phyloP scores from a whole-genome alignment of 2,888 invertebrate species.

The Diogma glabrata region DNA sequence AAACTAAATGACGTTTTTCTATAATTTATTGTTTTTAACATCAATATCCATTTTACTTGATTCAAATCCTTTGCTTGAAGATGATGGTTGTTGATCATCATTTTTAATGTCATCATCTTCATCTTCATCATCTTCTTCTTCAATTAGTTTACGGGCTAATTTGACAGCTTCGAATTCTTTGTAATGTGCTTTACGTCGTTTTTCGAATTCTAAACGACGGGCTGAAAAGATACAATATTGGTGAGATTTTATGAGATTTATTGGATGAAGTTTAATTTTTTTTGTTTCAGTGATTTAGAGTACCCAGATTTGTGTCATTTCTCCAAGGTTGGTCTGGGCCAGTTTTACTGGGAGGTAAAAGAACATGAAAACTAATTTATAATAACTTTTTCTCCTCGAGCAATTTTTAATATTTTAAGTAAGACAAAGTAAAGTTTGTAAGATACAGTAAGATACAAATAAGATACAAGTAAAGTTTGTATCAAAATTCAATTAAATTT shows the following conservation, averaged over 20 bases:
- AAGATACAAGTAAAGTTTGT: too few relatives aligned
- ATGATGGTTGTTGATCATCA: constrained; percentile 1
- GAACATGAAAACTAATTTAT: too few relatives aligned
- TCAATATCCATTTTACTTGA: constrained; percentile 13
- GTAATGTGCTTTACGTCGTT: constrained; percentile 92
- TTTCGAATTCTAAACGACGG: constrained; percentile 71
- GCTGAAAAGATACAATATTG: constrained; percentile 36
- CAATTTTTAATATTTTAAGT: too few relatives aligned
- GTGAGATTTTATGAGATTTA: not conserved
- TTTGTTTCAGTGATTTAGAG: not conserved
- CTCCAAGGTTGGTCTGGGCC: too few relatives aligned
- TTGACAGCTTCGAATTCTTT: constrained; percentile 95
- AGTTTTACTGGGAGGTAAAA: too few relatives aligned
- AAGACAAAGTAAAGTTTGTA: too few relatives aligned
- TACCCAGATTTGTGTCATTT: too few relatives aligned
- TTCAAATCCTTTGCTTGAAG: not conserved
- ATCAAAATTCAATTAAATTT: too few relatives aligned
- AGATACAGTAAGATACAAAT: too few relatives aligned
- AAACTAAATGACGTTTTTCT: constrained; percentile 11
- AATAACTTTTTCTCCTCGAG: too few relatives aligned
- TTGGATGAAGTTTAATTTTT: not conserved
- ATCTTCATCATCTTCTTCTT: constrained; percentile 80
- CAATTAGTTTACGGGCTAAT: constrained; percentile 78
- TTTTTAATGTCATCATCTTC: constrained; percentile 16
- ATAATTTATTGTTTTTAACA: constrained; percentile 14